phyloP scores from a whole-genome alignment of 2,113 vertebrate species.

The Eulacestoma nigropectus region DNA sequence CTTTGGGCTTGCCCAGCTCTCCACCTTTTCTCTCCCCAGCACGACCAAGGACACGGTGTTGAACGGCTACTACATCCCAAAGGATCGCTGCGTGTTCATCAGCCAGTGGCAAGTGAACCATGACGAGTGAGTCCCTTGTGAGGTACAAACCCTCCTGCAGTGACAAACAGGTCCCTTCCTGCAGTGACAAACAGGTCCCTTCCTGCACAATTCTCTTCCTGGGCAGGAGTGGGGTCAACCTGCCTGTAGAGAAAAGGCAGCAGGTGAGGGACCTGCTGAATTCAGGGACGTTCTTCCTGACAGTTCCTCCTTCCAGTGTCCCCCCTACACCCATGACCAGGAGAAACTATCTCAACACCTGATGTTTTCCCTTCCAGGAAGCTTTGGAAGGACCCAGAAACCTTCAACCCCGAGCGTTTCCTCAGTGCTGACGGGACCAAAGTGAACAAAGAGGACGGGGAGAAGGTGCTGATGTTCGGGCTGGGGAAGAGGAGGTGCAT shows the following conservation, averaged over 20 bases:
- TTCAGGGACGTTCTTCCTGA: not conserved
- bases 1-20: not conserved
- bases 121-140: slow-evolving; percentile 78
- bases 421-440: slow-evolving; percentile 71
- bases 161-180: not conserved
- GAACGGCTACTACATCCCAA: slow-evolving; percentile 85
- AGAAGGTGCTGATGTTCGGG: slow-evolving; percentile 83
- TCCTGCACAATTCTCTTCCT: not conserved
- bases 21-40: slow-evolving; percentile 65
- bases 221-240: not conserved
- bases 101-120: slow-evolving; percentile 95
- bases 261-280: not conserved
- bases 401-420: slow-evolving; percentile 86
- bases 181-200: accelerated
- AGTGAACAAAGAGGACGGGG: slow-evolving; percentile 74
- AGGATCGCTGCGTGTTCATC: slow-evolving; percentile 83
- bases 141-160: not conserved
- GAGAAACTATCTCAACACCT: not conserved
- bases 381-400: slow-evolving; percentile 84
- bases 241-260: not conserved
- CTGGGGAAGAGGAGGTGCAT: slow-evolving; percentile 89
- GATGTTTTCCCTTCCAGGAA: slow-evolving; percentile 65
- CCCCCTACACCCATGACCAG: accelerated
- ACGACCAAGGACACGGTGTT: slow-evolving; percentile 80
- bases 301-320: not conserved